Conservation (phyloP, 2,113 vertebrate species). For the Cyrtonyx montezumae region DNA sequence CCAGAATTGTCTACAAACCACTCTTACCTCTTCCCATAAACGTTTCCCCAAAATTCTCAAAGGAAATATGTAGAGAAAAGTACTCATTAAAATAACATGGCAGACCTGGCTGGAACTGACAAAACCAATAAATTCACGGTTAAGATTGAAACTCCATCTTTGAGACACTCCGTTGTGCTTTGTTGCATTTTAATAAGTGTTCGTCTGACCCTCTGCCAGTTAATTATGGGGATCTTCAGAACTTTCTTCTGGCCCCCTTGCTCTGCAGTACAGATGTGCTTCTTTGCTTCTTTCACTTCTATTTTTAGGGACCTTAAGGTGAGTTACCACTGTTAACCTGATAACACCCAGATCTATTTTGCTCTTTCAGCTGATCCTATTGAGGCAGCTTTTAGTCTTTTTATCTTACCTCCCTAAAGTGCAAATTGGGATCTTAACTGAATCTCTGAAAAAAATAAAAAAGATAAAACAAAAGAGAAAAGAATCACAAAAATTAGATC, state of each 20-base stretch:
- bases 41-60: background rate
- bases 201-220: conserved; percentile 43
- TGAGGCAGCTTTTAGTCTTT: conserved; percentile 27
- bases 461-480: background rate
- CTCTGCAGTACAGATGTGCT: conserved; percentile 24
- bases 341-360: conserved; percentile 56
- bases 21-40: background rate
- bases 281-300: conserved; percentile 34
- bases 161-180: conserved; percentile 18
- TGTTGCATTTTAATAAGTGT: conserved; percentile 58
- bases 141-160: conserved; percentile 45
- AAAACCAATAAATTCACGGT: conserved; percentile 27
- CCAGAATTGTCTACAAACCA: background rate
- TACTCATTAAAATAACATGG: background rate
- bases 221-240: conserved; percentile 57
- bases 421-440: conserved; percentile 7
- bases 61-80: background rate
- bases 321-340: conserved; percentile 59
- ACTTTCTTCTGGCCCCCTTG: conserved; percentile 24
- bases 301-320: conserved; percentile 57
- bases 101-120: background rate
- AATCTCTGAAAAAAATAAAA: background rate
- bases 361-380: conserved; percentile 40
- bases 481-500: background rate
- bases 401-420: conserved; percentile 20